Percentiles rank a stretch among this genome's conserved stretches.
phyloP scores from a whole-genome alignment of 2,888 invertebrate genomes.

The Ichneumoninae sp. region DNA sequence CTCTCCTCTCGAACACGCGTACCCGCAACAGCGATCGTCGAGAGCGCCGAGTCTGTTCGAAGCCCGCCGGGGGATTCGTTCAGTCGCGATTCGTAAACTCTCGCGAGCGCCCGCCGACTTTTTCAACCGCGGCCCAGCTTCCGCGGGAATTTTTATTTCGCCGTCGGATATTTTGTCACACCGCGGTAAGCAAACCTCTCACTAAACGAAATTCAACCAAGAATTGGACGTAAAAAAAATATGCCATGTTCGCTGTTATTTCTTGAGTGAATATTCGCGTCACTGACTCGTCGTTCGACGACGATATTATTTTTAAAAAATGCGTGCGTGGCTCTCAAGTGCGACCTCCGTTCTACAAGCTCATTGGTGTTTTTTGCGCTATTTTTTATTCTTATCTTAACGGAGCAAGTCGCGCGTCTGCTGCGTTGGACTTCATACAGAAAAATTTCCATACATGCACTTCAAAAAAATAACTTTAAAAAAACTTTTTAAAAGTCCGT shows the following conservation, averaged over 20 bases:
- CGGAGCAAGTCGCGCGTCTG: constrained; percentile 38
- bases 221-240: neutral
- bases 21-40: constrained; percentile 53
- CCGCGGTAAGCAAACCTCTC: constrained; percentile 47
- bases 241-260: neutral
- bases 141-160: constrained; percentile 13
- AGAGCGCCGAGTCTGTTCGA: constrained; percentile 48
- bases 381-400: constrained; percentile 55
- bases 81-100: constrained; percentile 63
- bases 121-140: constrained; percentile 43
- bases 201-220: neutral
- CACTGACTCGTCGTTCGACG: neutral
- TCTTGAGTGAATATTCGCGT: neutral
- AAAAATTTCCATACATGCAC: constrained; percentile 27
- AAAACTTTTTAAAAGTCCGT: neutral
- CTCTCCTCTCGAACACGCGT: constrained; percentile 35
- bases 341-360: constrained; percentile 40
- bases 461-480: neutral
- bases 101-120: constrained; percentile 54
- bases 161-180: constrained; percentile 39
- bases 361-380: constrained; percentile 27
- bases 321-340: constrained; percentile 9
- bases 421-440: constrained; percentile 22
- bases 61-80: constrained; percentile 50
- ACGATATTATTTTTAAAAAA: constrained; percentile 12